Evolutionary conservation across 2,113 vertebrate species (phyloP), one percentile per base, ranked within the genome.

Genomic region (Psephotus haematonotus): DNA sequence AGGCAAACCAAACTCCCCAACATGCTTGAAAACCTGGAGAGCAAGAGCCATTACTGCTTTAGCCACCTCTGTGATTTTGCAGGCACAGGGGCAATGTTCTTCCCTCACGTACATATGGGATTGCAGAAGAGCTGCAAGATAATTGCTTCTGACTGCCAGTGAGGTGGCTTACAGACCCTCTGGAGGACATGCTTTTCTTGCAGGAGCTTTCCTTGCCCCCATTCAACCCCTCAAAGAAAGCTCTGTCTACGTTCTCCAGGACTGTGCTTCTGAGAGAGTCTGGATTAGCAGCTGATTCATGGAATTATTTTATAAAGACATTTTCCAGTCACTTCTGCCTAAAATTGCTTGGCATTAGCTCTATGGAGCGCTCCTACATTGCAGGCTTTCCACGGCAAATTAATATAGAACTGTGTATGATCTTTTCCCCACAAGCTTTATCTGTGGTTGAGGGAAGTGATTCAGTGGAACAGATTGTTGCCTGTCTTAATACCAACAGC

Each of bases 21-120:
- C 17, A 7, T 13, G 29, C 17, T 65, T 72, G 57, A 43, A 49
- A 62, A 60, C 8, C 16, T n/a, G 11, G 16, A 46, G 49, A 74
- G n/a, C 55, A 65, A 62, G 12, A 71, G 71, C 20, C 19, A 15
- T 6, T 9, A 14, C 37, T 63, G 55, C 49, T 57, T 43, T 37
- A 63, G 41, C 24, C 47, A 44, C 28, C 13, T 18, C 33, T 28
- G 46, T 28, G 49, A 31, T 43, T 49, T 49, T 27, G 33, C 43
- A 29, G 49, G 31, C 18, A 22, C 29, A 33, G 46, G 20, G 57
- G 29, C 31, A 12, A 28, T 13, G 33, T 31, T 37, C 84, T 52
- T 44, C 23, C 35, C 35, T 20, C 19, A 3, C 1, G 0, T 13
- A n/a, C 1, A 0, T 17, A n/a, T 3, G 1, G 1, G 19, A 7